A percentile compares a stretch with the other conserved stretches of the same genome.
phyloP scores from a whole-genome alignment of 2,113 vertebrate species.

The Laterallus jamaicensis region DNA sequence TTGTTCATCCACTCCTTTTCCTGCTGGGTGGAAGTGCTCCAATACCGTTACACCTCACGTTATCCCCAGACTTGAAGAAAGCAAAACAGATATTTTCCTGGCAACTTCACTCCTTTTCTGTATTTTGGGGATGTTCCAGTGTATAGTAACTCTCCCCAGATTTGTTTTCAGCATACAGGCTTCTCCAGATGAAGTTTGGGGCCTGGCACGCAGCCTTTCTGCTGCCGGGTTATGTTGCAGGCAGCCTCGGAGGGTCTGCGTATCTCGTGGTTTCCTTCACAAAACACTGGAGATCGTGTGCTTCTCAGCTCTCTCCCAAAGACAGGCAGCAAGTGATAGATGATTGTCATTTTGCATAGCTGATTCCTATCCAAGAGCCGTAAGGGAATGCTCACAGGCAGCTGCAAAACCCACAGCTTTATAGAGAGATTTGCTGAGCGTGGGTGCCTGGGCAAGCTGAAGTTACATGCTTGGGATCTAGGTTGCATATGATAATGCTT shows the following conservation, averaged over 20 bases:
- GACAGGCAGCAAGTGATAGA: background rate
- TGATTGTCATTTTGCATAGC: constrained; percentile 13
- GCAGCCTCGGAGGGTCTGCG: background rate
- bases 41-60: background rate
- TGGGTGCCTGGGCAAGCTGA: accelerated
- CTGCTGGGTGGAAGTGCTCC: background rate
- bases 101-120: background rate
- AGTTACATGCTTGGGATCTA: accelerated
- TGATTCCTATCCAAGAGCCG: background rate
- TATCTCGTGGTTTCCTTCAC: background rate
- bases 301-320: background rate
- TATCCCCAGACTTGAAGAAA: background rate
- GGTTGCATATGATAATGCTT: background rate
- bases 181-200: constrained; percentile 6
- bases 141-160: background rate
- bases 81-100: background rate
- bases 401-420: background rate
- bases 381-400: background rate
- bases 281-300: background rate
- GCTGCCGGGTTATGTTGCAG: background rate
- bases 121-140: background rate
- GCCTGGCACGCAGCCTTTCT: background rate
- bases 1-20: background rate
- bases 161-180: background rate
- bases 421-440: background rate